Conservation (phyloP, 2,888 invertebrate genomes). For the Galerucella pusilla region DNA sequence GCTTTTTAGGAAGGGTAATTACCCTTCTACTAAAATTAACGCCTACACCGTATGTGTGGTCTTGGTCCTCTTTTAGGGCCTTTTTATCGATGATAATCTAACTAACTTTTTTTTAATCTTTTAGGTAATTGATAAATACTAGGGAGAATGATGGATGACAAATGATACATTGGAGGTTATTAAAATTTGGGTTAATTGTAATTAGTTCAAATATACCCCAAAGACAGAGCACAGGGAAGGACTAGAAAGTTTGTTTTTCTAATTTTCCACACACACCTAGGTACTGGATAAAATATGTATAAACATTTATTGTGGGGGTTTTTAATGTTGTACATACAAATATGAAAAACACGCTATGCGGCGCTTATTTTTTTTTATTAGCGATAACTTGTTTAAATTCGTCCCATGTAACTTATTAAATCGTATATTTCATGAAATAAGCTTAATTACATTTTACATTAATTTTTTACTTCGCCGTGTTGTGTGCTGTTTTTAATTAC, state of each 20-base stretch:
- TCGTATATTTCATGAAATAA: constrained; percentile 6
- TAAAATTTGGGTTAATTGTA: constrained; percentile 17
- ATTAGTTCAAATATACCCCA: constrained; percentile 7
- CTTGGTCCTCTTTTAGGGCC: constrained; percentile 29
- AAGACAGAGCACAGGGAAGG: background rate
- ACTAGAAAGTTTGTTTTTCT: background rate
- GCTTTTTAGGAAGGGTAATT: background rate
- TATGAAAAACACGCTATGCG: constrained; percentile 4
- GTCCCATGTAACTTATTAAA: constrained; percentile 16
- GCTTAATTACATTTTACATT: constrained; percentile 8
- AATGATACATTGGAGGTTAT: constrained; percentile 12
- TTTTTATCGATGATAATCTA: constrained; percentile 30
- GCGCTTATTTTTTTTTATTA: constrained; percentile 1
- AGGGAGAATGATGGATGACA: constrained; percentile 25
- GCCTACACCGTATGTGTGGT: constrained; percentile 35
- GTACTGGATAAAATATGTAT: background rate
- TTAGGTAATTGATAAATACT: constrained; percentile 26
- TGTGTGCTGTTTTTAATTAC: constrained; percentile 15
- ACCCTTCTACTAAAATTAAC: constrained; percentile 25
- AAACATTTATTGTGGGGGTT: background rate
- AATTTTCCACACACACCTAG: background rate
- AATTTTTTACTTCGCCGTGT: background rate
- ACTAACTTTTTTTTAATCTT: constrained; percentile 20
- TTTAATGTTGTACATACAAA: background rate
- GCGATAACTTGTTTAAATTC: constrained; percentile 17